Conservation (phyloP, 2,888 invertebrate species). For the Hyppa rectilinea region DNA sequence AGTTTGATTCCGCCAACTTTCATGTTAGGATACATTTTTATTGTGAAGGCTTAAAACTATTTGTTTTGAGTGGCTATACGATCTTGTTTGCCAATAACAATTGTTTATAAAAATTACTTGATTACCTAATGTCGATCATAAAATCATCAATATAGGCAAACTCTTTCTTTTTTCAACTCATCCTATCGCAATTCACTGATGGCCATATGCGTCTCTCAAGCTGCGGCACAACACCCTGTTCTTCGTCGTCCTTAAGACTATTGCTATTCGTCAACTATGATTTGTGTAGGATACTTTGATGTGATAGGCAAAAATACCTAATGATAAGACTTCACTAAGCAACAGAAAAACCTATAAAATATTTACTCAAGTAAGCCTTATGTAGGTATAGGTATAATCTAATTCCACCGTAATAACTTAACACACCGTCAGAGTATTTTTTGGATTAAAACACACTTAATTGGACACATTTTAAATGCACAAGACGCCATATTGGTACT, state of each 20-base stretch:
- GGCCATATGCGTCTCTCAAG: too few relatives aligned
- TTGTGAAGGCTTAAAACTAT: background rate
- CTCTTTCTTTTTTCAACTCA: too few relatives aligned
- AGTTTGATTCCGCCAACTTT: background rate
- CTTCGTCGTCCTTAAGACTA: background rate
- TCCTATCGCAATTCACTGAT: too few relatives aligned
- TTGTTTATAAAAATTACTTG: background rate
- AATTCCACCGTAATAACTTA: slow-evolving; percentile 26
- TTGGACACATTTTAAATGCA: slow-evolving; percentile 49
- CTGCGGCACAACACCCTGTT: too few relatives aligned
- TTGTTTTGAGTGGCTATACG: background rate
- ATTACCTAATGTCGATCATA: background rate
- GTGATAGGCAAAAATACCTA: background rate
- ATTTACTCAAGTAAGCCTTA: background rate
- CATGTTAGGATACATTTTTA: background rate
- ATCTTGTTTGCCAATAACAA: background rate
- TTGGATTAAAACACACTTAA: slow-evolving; percentile 33
- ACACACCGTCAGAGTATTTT: slow-evolving; percentile 15
- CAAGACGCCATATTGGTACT: slow-evolving; percentile 44
- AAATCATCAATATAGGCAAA: background rate
- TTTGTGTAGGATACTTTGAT: background rate
- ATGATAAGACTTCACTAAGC: background rate
- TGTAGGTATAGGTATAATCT: background rate
- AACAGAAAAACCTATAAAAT: background rate
- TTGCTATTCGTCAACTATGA: background rate